A percentile compares a stretch with the other conserved stretches of the same genome.
These are phyloP conservation scores for Pseudochromis fuscus DNA, from an alignment of 2,797 vertebrate genomes.

Conservation along the genomic window DNA sequence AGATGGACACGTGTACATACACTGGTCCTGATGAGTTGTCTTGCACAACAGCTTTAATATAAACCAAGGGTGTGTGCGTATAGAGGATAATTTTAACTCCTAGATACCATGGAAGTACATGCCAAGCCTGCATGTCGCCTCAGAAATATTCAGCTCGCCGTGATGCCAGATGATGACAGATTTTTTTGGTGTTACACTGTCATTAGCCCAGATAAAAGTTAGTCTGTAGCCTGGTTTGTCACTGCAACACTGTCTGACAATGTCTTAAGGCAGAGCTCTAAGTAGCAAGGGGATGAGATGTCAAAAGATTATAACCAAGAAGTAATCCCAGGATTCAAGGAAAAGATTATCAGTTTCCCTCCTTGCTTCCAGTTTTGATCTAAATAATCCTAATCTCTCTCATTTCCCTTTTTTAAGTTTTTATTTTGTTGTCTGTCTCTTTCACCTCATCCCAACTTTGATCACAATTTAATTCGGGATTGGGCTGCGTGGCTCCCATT, in stretches of 20 bases:
- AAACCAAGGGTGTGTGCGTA: conserved; percentile 23
- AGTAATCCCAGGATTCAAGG: conserved; percentile 73
- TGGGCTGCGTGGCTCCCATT: conserved; percentile 39
- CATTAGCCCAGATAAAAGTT: conserved; percentile 61
- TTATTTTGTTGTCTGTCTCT: conserved; percentile 52
- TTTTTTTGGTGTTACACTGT: conserved; percentile 45
- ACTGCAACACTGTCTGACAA: conserved; percentile 53
- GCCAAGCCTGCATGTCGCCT: conserved; percentile 32
- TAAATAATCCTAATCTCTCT: conserved; percentile 73
- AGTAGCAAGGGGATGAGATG: conserved; percentile 69
- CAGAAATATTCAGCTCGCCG: conserved; percentile 35
- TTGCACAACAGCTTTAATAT: conserved; percentile 39
- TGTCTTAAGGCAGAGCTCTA: conserved; percentile 66
- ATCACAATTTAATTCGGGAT: conserved; percentile 61
- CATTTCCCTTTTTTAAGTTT: conserved; percentile 44
- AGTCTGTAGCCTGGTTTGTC: conserved; percentile 41
- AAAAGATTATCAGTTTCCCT: conserved; percentile 68
- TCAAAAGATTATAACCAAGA: conserved; percentile 73
- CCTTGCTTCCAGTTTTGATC: conserved; percentile 67
- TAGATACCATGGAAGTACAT: conserved; percentile 37
- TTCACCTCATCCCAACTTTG: conserved; percentile 68
- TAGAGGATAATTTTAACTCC: conserved; percentile 43
- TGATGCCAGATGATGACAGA: conserved; percentile 36
- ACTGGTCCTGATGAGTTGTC: conserved; percentile 42
- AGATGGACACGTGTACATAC: conserved; percentile 58